A percentile compares a stretch with the other conserved stretches of the same genome.
phyloP scores from a whole-genome alignment of 1,140 invertebrate species.

The Lucilia cuprina region DNA sequence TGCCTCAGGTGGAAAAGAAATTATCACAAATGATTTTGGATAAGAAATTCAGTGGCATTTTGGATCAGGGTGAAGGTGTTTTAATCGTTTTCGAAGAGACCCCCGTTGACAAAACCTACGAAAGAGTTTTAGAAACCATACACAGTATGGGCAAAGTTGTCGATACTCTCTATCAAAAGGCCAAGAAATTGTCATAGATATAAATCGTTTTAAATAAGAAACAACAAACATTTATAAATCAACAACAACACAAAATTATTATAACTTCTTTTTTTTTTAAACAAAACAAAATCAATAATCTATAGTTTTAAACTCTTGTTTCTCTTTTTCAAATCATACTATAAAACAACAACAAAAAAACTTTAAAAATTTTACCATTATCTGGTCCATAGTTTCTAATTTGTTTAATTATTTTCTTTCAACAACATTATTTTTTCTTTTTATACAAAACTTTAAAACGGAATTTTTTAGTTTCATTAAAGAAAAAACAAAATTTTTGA shows the following conservation, averaged over 20 bases:
- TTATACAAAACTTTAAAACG: too few species aligned
- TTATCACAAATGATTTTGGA: slow-evolving; percentile 99
- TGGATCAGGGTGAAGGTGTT: slow-evolving; percentile 97
- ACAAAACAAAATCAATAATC: background rate
- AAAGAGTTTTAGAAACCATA: slow-evolving; percentile 95
- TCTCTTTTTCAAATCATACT: background rate
- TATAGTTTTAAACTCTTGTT: background rate
- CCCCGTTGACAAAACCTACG: slow-evolving; percentile 95
- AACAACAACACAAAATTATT: background rate
- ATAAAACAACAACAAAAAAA: background rate
- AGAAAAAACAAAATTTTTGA: too few species aligned
- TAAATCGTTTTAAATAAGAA: background rate
- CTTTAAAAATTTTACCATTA: background rate
- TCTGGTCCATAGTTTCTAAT: background rate
- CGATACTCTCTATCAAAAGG: slow-evolving; percentile 97
- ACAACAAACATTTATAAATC: background rate
- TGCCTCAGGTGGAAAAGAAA: slow-evolving; percentile 96
- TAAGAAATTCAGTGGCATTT: slow-evolving; percentile 94
- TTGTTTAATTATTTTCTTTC: background rate
- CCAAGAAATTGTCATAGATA: slow-evolving; percentile 94
- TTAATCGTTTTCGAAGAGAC: slow-evolving; percentile 97
- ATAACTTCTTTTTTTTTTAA: background rate
- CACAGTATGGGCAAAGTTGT: slow-evolving; percentile 99
- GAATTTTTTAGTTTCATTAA: too few species aligned
- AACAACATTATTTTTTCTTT: too few species aligned